Percentiles rank a stretch among this genome's conserved stretches.
phyloP scores from a whole-genome alignment of 1,140 invertebrate species.

The Drosophila repleta region DNA sequence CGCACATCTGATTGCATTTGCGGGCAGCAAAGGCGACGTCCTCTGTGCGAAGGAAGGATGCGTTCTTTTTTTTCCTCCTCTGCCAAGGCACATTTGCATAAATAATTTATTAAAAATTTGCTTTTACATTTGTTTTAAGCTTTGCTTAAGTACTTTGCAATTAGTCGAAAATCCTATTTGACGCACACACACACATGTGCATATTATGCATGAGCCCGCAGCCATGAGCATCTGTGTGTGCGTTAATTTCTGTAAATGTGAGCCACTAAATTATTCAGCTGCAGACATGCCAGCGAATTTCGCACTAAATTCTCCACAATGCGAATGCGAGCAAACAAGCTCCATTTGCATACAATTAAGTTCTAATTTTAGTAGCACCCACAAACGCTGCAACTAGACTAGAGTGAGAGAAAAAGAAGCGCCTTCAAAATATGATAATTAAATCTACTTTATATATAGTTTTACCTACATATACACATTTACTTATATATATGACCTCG shows the following conservation, averaged over 20 bases:
- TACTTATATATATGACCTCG: too few relatives aligned
- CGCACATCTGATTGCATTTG: constrained; percentile 46
- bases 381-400: neutral
- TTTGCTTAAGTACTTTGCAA: constrained; percentile 83
- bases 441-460: too few relatives aligned
- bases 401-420: too few relatives aligned
- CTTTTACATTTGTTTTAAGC: constrained; percentile 80
- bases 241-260: constrained; percentile 81
- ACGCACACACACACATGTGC: constrained; percentile 40
- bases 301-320: constrained; percentile 39
- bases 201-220: constrained; percentile 31
- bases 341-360: constrained; percentile 79
- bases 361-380: constrained; percentile 65
- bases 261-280: constrained; percentile 76
- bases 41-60: neutral
- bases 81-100: constrained; percentile 50
- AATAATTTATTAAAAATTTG: constrained; percentile 79
- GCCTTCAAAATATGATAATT: too few relatives aligned
- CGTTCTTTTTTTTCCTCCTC: constrained; percentile 12
- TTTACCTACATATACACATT: too few relatives aligned
- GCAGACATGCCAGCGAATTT: constrained; percentile 68
- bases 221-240: neutral
- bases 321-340: constrained; percentile 2
- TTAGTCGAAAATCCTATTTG: constrained; percentile 82
- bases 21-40: neutral